These are phyloP conservation scores for Puma concolor DNA, from an alignment of 2,113 vertebrate species.

Conservation along the genomic window DNA sequence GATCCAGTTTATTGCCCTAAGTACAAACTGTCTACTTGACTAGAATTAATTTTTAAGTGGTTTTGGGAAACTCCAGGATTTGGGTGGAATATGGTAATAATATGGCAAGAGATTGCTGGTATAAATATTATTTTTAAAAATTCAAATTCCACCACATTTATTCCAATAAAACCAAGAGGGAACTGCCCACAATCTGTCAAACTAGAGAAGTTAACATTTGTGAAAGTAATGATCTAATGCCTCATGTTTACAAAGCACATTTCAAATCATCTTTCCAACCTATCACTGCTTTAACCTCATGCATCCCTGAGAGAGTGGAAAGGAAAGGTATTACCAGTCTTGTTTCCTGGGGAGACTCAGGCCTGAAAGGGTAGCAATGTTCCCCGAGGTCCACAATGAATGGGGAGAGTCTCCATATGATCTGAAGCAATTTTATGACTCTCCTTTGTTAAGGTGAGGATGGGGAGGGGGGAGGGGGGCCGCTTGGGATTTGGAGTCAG, in stretches of 20 bases:
- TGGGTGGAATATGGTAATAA: constrained; percentile 61
- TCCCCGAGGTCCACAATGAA: background rate
- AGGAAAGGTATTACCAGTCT: background rate
- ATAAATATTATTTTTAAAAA: constrained; percentile 64
- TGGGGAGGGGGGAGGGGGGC: rapidly evolving
- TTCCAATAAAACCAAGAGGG: constrained; percentile 62
- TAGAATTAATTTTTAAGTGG: constrained; percentile 59
- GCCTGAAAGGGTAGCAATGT: background rate
- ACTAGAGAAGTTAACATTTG: constrained; percentile 61
- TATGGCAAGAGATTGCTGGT: constrained; percentile 60
- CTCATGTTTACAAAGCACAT: constrained; percentile 48
- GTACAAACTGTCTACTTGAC: constrained; percentile 62
- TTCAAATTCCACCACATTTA: constrained; percentile 53
- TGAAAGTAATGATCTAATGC: constrained; percentile 65
- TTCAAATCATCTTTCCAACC: background rate
- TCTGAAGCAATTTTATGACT: background rate
- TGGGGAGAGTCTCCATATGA: background rate
- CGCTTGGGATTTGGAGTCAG: background rate
- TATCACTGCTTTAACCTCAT: background rate
- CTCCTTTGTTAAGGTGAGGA: background rate
- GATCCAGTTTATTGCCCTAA: background rate
- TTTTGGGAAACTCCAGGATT: constrained; percentile 65
- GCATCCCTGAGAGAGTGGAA: background rate
- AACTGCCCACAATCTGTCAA: constrained; percentile 51
- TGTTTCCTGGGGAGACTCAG: background rate